phyloP scores from a whole-genome alignment of 2,888 invertebrate genomes.

The Seira sanloemensis region DNA sequence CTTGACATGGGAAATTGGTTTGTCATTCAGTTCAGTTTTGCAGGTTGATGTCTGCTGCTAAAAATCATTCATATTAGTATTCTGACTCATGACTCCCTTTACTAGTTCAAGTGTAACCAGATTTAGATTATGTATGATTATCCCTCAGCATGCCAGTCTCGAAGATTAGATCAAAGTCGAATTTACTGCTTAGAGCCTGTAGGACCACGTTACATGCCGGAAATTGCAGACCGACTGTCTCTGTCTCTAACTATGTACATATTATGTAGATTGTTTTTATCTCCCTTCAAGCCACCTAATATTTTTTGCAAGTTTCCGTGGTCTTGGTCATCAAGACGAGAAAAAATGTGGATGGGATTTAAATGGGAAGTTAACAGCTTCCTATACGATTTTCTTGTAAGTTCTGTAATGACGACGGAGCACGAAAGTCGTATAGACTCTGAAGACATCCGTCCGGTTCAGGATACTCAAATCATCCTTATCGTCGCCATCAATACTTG shows the following conservation, averaged over 20 bases:
- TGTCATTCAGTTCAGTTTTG: too few relatives aligned
- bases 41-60: too few relatives aligned
- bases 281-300: neutral
- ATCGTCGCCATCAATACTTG: too few relatives aligned
- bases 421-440: too few relatives aligned
- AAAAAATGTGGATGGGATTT: neutral
- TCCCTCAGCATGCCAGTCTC: neutral
- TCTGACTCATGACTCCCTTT: neutral
- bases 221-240: neutral
- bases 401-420: too few relatives aligned
- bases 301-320: neutral
- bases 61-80: neutral
- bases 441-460: neutral
- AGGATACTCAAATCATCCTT: neutral
- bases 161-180: neutral
- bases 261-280: neutral
- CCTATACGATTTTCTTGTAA: too few relatives aligned
- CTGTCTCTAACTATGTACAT: neutral
- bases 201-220: neutral
- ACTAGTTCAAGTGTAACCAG: neutral
- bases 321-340: neutral
- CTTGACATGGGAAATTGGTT: neutral
- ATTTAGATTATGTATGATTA: too few relatives aligned
- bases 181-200: neutral
- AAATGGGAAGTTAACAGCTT: too few relatives aligned